Evolutionary conservation across 37 sponge, comb jelly and placozoan species (phyloP).

Genomic region (Agelas oroides): DNA sequence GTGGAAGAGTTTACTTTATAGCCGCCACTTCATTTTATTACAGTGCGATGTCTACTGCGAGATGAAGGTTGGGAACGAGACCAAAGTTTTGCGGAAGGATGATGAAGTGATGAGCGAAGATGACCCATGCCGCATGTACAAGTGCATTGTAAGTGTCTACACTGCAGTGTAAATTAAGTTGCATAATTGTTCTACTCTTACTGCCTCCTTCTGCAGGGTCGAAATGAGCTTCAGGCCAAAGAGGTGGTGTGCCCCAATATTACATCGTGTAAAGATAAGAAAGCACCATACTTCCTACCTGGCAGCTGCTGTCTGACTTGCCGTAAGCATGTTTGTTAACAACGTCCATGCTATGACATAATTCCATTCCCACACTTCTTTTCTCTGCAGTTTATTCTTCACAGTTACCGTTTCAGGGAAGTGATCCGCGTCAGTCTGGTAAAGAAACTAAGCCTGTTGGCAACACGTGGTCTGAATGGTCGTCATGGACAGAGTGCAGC

Average conservation of each 20-base stretch:
- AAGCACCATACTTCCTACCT: slow-evolving; percentile 59
- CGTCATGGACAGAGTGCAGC: slow-evolving; percentile 69
- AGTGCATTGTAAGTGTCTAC: slow-evolving; percentile 24
- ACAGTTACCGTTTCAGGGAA: too few species aligned
- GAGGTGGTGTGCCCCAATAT: background rate
- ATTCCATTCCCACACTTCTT: background rate
- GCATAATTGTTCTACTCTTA: background rate
- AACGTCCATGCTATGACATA: too few species aligned
- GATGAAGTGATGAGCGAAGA: background rate
- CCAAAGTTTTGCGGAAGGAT: background rate
- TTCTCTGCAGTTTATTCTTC: slow-evolving; percentile 1
- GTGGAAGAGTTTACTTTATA: too few species aligned
- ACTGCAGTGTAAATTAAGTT: background rate
- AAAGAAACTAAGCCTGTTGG: background rate
- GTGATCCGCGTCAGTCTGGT: too few species aligned
- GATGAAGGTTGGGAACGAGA: background rate
- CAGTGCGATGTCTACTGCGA: slow-evolving; percentile 8
- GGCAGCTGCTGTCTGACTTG: slow-evolving; percentile 64
- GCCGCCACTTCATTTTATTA: background rate
- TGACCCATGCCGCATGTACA: slow-evolving; percentile 23
- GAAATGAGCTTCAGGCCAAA: background rate
- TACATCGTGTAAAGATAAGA: slow-evolving; percentile 49
- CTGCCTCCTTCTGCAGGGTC: background rate
- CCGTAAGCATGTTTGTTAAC: slow-evolving; percentile 27
- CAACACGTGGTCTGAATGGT: slow-evolving; percentile 69